phyloP scores from a whole-genome alignment of 2,888 invertebrate genomes.

The Heteropelma amictum region DNA sequence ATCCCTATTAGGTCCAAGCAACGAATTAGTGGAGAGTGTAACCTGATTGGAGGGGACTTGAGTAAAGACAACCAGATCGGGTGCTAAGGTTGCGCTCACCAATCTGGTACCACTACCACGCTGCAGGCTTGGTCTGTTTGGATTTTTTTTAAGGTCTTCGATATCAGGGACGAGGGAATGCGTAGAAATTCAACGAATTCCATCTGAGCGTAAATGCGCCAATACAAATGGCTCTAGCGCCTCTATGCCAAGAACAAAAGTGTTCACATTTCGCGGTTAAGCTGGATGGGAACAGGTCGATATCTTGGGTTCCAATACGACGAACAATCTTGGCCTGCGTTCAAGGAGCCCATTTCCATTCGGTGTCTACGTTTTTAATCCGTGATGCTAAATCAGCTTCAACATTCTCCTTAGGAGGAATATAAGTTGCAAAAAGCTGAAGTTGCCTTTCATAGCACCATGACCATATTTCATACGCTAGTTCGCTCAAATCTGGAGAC shows the following conservation, averaged over 20 bases:
- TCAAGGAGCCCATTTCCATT: slow-evolving; percentile 37
- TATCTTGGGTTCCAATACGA: slow-evolving; percentile 17
- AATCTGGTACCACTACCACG: slow-evolving; percentile 62
- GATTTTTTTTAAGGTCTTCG: slow-evolving; percentile 65
- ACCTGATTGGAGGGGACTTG: background rate
- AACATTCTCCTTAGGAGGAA: slow-evolving; percentile 28
- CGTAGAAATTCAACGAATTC: slow-evolving; percentile 57
- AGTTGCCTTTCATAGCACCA: slow-evolving; percentile 33
- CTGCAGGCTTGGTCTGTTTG: slow-evolving; percentile 64
- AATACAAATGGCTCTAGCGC: slow-evolving; percentile 44
- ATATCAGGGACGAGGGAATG: slow-evolving; percentile 65
- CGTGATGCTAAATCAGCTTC: slow-evolving; percentile 31
- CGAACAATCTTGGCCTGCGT: slow-evolving; percentile 7
- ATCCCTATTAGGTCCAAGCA: slow-evolving; percentile 39
- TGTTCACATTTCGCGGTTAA: slow-evolving; percentile 32
- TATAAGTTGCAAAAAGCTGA: slow-evolving; percentile 38
- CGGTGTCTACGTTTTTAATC: slow-evolving; percentile 34
- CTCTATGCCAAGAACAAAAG: slow-evolving; percentile 23
- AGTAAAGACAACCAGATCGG: background rate
- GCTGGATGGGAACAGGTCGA: slow-evolving; percentile 38
- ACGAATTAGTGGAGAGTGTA: slow-evolving; percentile 40
- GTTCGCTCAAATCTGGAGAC: background rate
- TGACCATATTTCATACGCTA: slow-evolving; percentile 36
- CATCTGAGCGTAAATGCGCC: slow-evolving; percentile 62
- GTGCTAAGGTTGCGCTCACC: slow-evolving; percentile 60